These are phyloP conservation scores for Hippocampus mohnikei DNA, from an alignment of 2,113 vertebrate species.

Conservation along the genomic window DNA sequence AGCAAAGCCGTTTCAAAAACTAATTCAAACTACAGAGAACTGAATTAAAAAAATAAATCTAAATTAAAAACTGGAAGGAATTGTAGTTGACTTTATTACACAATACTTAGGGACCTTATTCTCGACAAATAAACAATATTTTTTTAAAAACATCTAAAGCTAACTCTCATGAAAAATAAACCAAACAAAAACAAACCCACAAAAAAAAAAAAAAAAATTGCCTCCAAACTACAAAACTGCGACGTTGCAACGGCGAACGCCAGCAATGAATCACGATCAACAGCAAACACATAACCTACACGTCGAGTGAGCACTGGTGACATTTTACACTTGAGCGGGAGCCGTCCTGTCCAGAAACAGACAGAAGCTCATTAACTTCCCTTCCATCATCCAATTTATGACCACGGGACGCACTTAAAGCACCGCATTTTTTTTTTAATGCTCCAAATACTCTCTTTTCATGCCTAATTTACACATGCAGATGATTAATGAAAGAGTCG, in stretches of 20 bases:
- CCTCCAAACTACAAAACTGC: neutral
- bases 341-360: conserved; percentile 26
- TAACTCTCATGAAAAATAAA: no score
- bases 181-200: no score
- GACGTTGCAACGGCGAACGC: neutral
- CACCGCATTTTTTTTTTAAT: conserved; percentile 36
- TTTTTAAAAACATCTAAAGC: no score
- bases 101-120: no score
- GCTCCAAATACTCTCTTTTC: conserved; percentile 56
- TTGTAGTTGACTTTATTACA: no score
- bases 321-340: conserved; percentile 15
- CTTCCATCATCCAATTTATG: conserved; percentile 39
- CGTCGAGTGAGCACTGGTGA: conserved; percentile 2
- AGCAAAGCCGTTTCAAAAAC: no score
- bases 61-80: no score
- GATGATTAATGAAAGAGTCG: conserved; percentile 66
- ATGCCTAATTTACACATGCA: conserved; percentile 65
- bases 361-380: conserved; percentile 40
- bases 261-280: neutral
- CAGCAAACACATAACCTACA: neutral
- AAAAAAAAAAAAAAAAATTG: neutral
- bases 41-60: no score
- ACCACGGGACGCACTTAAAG: conserved; percentile 33
- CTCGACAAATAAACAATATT: no score
- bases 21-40: no score